Conservation (phyloP, 1,140 invertebrate genomes). For the Drosophila yakuba region DNA sequence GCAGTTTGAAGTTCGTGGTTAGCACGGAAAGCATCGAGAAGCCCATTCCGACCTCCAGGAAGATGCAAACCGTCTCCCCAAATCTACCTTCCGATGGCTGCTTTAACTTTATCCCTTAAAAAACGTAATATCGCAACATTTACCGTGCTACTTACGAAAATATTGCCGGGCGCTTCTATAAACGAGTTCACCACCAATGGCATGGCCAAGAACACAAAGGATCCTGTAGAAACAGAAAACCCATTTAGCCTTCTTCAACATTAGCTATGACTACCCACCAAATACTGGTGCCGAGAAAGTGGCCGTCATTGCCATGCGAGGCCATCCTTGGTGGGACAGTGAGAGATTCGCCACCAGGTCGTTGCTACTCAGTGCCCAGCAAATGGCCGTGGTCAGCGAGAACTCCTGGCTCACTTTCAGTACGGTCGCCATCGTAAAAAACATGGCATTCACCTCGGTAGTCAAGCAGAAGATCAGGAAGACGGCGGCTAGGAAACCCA, state of each 20-base stretch:
- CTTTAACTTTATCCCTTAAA: no score
- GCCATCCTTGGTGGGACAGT: conserved; percentile 34
- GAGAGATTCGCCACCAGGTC: conserved; percentile 14
- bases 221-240: neutral
- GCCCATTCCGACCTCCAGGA: conserved; percentile 19
- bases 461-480: conserved; percentile 18
- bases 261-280: neutral
- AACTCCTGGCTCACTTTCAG: conserved; percentile 13
- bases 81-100: conserved; percentile 3
- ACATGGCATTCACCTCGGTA: conserved; percentile 33
- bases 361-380: neutral
- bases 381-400: conserved; percentile 3
- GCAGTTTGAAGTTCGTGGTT: conserved; percentile 33
- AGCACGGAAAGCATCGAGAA: conserved; percentile 13
- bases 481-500: conserved; percentile 11
- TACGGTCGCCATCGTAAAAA: conserved; percentile 23
- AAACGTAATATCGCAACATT: no score
- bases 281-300: conserved; percentile 39
- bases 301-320: conserved; percentile 35
- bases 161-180: accelerated
- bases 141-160: neutral
- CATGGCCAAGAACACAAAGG: conserved; percentile 23
- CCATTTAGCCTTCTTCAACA: neutral
- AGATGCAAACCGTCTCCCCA: conserved; percentile 32
- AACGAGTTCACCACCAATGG: neutral